phyloP scores from a whole-genome alignment of 1,140 invertebrate genomes.

The Drosophila setifemur region DNA sequence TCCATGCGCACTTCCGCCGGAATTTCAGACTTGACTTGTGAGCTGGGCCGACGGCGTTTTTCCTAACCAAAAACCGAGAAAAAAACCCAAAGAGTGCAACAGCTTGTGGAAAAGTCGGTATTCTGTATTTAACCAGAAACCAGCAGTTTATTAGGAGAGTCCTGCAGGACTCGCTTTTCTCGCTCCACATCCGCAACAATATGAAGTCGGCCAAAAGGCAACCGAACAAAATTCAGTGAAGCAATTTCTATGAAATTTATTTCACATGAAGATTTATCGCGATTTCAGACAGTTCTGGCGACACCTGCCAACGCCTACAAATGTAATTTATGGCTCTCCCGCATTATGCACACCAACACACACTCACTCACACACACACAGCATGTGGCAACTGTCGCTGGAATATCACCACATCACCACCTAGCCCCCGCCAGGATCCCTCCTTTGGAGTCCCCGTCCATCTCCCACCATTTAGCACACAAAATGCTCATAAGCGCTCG shows the following conservation, averaged over 20 bases:
- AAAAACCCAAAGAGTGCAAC: conserved; percentile 55
- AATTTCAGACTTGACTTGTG: conserved; percentile 72
- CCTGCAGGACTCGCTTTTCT: conserved; percentile 68
- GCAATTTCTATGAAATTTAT: conserved; percentile 83
- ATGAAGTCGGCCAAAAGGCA: conserved; percentile 68
- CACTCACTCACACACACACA: conserved; percentile 38
- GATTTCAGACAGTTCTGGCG: conserved; percentile 82
- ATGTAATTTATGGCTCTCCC: conserved; percentile 82
- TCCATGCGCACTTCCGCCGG: conserved; percentile 71
- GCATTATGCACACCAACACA: conserved; percentile 75
- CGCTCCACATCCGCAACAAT: conserved; percentile 63
- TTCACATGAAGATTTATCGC: conserved; percentile 83
- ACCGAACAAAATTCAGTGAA: conserved; percentile 80
- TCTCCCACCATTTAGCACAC: conserved; percentile 52
- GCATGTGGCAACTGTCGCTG: conserved; percentile 41
- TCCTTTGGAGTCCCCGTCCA: neutral
- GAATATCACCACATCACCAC: conserved; percentile 28
- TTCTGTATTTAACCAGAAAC: conserved; percentile 18
- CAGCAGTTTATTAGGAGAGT: conserved; percentile 65
- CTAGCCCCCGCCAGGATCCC: conserved; percentile 1
- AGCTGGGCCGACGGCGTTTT: conserved; percentile 52
- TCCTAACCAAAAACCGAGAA: conserved; percentile 1
- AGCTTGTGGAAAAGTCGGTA: conserved; percentile 45
- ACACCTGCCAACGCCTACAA: conserved; percentile 83
- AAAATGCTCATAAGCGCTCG: conserved; percentile 70